phyloP scores from a whole-genome alignment of 1,140 invertebrate species.

The Sarcophaga bullata region DNA sequence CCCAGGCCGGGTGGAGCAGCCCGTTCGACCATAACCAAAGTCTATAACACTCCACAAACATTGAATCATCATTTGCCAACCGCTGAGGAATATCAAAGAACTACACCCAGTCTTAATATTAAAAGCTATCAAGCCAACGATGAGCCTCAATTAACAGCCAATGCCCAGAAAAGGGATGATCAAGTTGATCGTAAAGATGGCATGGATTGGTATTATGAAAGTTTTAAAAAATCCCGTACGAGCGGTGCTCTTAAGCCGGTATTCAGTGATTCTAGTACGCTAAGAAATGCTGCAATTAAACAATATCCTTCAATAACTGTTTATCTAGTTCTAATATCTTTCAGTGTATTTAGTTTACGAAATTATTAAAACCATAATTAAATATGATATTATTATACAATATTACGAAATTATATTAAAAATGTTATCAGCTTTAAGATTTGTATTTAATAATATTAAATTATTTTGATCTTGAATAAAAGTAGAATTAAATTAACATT shows the following conservation, averaged over 20 bases:
- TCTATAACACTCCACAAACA: constrained; percentile 68
- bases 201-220: constrained; percentile 78
- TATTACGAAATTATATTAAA: not conserved
- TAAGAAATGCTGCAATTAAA: not conserved
- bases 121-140: constrained; percentile 50
- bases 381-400: not conserved
- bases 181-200: constrained; percentile 63
- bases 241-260: not conserved
- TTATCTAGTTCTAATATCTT: not conserved
- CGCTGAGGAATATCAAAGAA: constrained; percentile 62
- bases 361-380: not conserved
- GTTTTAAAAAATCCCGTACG: constrained; percentile 72
- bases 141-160: constrained; percentile 49
- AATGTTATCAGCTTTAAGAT: constrained; percentile 21
- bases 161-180: constrained; percentile 53
- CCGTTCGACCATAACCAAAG: constrained; percentile 73
- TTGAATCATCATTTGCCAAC: constrained; percentile 53
- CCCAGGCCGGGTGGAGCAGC: constrained; percentile 65
- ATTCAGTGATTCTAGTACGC: not conserved
- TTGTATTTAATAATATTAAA: not conserved
- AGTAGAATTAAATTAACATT: not conserved
- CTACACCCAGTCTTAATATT: constrained; percentile 53
- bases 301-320: not conserved
- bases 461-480: not conserved
- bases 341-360: not conserved